Evolutionary conservation across 2,113 vertebrate species (phyloP).

Genomic region (Sterna hirundo): DNA sequence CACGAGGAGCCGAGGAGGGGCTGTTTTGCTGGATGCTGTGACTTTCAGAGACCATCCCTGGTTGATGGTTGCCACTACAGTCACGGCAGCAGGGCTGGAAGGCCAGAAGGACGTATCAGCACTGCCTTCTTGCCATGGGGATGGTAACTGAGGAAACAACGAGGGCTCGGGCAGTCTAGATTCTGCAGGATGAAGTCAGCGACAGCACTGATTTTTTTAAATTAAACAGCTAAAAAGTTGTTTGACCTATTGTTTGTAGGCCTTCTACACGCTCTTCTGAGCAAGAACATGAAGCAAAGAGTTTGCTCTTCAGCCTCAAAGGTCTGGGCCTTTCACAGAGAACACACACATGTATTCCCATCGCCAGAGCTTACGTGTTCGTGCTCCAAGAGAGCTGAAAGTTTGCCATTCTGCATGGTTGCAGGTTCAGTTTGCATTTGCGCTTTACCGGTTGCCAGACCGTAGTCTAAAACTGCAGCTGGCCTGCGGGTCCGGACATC

Average conservation of each 20-base stretch:
- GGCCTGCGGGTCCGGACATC: neutral
- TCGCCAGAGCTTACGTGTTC: neutral
- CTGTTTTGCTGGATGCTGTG: neutral
- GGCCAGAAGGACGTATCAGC: neutral
- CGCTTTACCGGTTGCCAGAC: neutral
- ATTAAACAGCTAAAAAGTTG: neutral
- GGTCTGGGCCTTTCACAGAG: neutral
- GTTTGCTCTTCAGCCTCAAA: neutral
- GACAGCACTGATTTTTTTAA: neutral
- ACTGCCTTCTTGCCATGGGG: neutral
- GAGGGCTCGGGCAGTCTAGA: neutral
- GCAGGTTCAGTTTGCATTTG: neutral
- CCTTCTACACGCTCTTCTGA: neutral
- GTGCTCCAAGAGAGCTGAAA: neutral
- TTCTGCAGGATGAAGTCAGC: neutral
- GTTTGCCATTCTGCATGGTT: neutral
- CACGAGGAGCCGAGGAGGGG: neutral
- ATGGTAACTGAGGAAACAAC: neutral
- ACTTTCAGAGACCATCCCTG: neutral
- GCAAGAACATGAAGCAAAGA: neutral
- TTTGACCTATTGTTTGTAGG: neutral
- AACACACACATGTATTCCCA: neutral
- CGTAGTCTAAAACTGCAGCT: neutral
- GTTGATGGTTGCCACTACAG: too few species aligned
- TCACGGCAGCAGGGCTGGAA: neutral